A percentile compares a stretch with the other conserved stretches of the same genome.
phyloP scores from a whole-genome alignment of 2,113 vertebrate genomes.

The Rynchops niger region DNA sequence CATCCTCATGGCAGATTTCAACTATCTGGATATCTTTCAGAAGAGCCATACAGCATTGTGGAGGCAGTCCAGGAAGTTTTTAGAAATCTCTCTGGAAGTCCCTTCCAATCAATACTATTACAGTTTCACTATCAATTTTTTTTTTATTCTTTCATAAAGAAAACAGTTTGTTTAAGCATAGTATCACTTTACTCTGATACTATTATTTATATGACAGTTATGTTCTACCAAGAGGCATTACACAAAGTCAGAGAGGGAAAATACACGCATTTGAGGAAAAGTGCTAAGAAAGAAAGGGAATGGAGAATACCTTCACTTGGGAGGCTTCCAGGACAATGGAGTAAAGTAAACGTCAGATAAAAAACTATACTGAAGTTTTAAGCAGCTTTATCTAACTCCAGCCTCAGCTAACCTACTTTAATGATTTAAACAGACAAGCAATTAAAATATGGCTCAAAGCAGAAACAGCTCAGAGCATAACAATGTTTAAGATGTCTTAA shows the following conservation, averaged over 20 bases:
- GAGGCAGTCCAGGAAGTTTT: background rate
- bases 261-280: background rate
- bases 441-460: conserved; percentile 30
- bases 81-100: background rate
- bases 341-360: background rate
- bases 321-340: background rate
- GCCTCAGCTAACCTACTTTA: background rate
- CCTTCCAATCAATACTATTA: background rate
- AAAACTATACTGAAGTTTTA: background rate
- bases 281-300: background rate
- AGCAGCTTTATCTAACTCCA: background rate
- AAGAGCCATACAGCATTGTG: background rate
- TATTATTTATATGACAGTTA: background rate
- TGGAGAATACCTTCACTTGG: background rate
- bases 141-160: background rate
- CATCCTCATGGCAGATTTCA: background rate
- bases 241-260: background rate
- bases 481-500: background rate
- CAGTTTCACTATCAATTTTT: background rate
- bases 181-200: background rate
- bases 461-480: background rate
- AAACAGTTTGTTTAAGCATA: background rate
- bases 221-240: background rate
- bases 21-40: background rate
- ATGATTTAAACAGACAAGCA: background rate